Evolutionary conservation across 2,113 vertebrate species (phyloP), one percentile per base, ranked within the genome.

Genomic region (Cariama cristata): DNA sequence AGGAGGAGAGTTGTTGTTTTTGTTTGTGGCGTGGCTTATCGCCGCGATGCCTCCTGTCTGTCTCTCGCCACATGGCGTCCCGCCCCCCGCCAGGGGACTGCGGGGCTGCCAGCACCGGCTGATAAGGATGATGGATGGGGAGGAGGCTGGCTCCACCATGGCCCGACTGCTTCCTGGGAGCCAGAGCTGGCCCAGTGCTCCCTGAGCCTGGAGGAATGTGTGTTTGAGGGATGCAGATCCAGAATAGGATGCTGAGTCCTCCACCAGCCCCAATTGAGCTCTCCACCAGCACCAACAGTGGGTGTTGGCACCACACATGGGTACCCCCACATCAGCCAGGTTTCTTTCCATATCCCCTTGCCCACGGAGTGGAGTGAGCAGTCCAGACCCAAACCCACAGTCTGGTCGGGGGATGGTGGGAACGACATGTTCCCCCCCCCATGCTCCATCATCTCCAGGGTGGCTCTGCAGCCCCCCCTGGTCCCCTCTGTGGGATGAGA

Each of bases 61-160:
- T 97, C 97, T 98, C 83, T 86, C 6, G 63, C 86, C 88, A 77
- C 76, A 40, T 75, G 91, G 91, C n/a, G n/a, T n/a, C n/a, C n/a
- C n/a, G n/a, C n/a, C n/a, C n/a, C n/a, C n/a, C n/a, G n/a, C n/a
- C 98, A 97, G 96, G 98, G 98, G 98, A 94, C 98, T 62, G 50
- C 97, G 13, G 83, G 89, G 90, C 98, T 97, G 99, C 98, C 99
- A 99, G 98, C 93, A n/a, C 98, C 50, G 45, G 64, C 98, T 98
- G 99, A 99, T 99, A 99, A 99, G 99, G 97, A 96, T 99, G 99
- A 99, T 99, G 99, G 99, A 99, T 99, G 97, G 98, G 97, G 97
- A 98, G 96, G 97, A 98, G 97, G 97, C 98, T 99, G 99, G 99
- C 99, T 99, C 99, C 99, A 99, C 97, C 87, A 91, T 12, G 98